A percentile compares a stretch with the other conserved stretches of the same genome.
Evolutionary conservation across 92 coral and sea anemone species (phyloP).

Genomic region (Palythoa grandiflora): DNA sequence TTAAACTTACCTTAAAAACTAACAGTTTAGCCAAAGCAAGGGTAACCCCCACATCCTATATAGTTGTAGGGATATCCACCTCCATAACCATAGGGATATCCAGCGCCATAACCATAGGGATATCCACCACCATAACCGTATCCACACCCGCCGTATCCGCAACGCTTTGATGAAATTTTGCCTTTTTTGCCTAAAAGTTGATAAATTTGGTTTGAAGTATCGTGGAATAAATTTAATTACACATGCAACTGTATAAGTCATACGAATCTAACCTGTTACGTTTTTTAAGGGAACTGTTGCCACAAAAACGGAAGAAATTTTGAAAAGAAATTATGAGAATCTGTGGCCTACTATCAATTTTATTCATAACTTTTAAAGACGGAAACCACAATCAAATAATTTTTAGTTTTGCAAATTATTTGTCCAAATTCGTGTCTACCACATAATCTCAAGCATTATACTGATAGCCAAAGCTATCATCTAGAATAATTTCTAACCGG

Average conservation of each 20-base stretch:
- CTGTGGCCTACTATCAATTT: too few relatives aligned
- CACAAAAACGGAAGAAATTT: neutral
- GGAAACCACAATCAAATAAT: too few relatives aligned
- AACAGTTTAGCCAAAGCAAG: neutral
- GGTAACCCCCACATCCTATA: too few relatives aligned
- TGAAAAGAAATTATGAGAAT: too few relatives aligned
- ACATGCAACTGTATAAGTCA: neutral
- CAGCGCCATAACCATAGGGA: neutral
- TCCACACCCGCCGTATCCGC: neutral
- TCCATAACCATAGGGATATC: neutral
- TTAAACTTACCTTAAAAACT: neutral
- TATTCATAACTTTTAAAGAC: too few relatives aligned
- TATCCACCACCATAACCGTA: neutral
- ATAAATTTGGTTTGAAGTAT: neutral
- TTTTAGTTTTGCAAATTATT: too few relatives aligned
- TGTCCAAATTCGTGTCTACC: too few relatives aligned
- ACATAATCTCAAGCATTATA: too few relatives aligned
- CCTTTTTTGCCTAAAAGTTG: neutral
- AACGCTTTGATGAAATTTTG: neutral
- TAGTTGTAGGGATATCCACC: neutral
- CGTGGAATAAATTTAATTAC: neutral
- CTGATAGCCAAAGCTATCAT: too few relatives aligned
- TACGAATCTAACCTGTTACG: too few relatives aligned
- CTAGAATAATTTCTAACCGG: too few relatives aligned
- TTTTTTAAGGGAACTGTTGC: too few relatives aligned